Evolutionary conservation across 2,797 vertebrate genomes (phyloP).

Genomic region (Lates japonicus): DNA sequence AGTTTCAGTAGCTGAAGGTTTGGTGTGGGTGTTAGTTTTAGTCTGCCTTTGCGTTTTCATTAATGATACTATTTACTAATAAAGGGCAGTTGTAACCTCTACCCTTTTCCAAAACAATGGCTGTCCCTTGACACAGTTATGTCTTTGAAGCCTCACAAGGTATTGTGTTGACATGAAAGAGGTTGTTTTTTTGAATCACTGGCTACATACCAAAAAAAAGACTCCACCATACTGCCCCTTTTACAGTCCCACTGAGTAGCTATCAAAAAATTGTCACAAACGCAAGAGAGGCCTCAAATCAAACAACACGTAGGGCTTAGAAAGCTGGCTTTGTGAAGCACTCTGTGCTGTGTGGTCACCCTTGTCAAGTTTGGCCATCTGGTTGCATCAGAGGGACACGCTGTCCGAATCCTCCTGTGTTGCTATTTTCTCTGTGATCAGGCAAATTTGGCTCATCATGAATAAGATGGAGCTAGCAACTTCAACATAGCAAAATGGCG

Average conservation of each 20-base stretch:
- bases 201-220: constrained; percentile 47
- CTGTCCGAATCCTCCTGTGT: constrained; percentile 58
- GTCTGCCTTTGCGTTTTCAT: constrained; percentile 21
- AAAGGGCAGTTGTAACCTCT: not conserved
- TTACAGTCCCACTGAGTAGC: constrained; percentile 43
- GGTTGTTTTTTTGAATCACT: constrained; percentile 27
- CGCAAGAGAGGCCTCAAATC: too few relatives aligned
- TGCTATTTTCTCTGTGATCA: constrained; percentile 38
- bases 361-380: constrained; percentile 55
- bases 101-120: not conserved
- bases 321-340: constrained; percentile 28
- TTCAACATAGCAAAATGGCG: constrained; percentile 37
- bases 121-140: constrained; percentile 29
- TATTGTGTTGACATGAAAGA: constrained; percentile 35
- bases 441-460: not conserved
- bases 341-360: constrained; percentile 16
- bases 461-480: constrained; percentile 31
- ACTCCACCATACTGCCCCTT: constrained; percentile 26
- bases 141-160: not conserved
- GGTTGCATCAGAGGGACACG: constrained; percentile 58
- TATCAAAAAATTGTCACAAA: constrained; percentile 3
- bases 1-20: constrained; percentile 25
- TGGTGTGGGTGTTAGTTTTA: constrained; percentile 26
- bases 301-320: constrained; percentile 14
- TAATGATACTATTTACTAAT: constrained; percentile 14